Evolutionary conservation across 2,888 invertebrate species (phyloP).

Genomic region (Aspidapion aeneum): DNA sequence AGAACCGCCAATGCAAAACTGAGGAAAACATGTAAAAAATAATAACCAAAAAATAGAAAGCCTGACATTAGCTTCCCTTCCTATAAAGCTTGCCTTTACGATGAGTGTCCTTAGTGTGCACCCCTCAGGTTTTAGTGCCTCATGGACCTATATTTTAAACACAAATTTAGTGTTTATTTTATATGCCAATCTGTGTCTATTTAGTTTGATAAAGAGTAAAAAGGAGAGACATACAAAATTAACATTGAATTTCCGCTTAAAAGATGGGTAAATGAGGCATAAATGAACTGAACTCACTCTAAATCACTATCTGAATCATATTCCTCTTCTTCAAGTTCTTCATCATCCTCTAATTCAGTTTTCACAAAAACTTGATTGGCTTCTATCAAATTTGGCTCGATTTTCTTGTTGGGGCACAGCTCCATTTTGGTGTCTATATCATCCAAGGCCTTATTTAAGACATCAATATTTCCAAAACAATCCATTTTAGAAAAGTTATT

Average conservation of each 20-base stretch:
- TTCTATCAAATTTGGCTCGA: background rate
- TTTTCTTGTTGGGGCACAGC: background rate
- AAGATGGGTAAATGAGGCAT: background rate
- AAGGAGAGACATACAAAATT: too few relatives aligned
- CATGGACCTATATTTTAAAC: too few relatives aligned
- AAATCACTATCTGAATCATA: background rate
- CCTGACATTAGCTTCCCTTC: too few relatives aligned
- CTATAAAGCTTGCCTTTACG: too few relatives aligned
- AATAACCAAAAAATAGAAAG: too few relatives aligned
- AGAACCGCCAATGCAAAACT: too few relatives aligned
- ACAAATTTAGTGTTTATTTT: too few relatives aligned
- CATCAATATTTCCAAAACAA: background rate
- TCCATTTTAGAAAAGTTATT: background rate
- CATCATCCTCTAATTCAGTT: background rate
- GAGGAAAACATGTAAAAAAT: too few relatives aligned
- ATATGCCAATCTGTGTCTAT: too few relatives aligned
- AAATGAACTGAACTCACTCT: background rate
- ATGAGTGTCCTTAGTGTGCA: too few relatives aligned
- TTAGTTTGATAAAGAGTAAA: too few relatives aligned
- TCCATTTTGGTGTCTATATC: background rate
- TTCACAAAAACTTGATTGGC: background rate
- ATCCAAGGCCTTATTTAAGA: background rate
- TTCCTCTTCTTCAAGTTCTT: background rate
- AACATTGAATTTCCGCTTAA: background rate
- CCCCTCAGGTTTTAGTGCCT: too few relatives aligned